These are phyloP conservation scores for Mormyrus proboscirostris DNA, from an alignment of 2,797 vertebrate genomes.

Conservation along the genomic window DNA sequence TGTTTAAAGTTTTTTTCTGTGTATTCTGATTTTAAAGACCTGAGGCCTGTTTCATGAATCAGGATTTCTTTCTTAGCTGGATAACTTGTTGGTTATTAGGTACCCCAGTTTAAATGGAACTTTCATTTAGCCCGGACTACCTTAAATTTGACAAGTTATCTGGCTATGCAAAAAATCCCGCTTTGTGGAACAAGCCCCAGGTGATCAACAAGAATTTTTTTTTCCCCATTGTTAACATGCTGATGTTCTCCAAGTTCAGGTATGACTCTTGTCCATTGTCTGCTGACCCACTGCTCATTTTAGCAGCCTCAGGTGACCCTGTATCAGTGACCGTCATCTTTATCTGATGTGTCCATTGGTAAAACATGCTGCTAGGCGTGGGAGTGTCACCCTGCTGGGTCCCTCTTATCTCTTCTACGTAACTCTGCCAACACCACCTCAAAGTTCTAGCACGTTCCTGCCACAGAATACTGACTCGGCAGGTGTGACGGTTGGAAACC, in stretches of 20 bases:
- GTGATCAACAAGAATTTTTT: neutral
- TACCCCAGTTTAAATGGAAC: neutral
- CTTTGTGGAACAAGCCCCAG: neutral
- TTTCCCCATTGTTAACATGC: neutral
- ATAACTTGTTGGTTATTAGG: neutral
- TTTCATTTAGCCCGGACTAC: neutral
- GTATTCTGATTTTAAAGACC: neutral
- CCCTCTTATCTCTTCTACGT: neutral
- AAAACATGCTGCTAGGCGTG: conserved; percentile 18
- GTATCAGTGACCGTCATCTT: neutral
- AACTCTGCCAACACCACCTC: conserved; percentile 18
- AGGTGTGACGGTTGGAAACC: neutral
- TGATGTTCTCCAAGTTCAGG: neutral
- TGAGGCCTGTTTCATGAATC: neutral
- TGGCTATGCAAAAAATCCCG: neutral
- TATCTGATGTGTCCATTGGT: conserved; percentile 35
- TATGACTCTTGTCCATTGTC: neutral
- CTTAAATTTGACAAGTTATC: neutral
- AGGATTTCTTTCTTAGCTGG: neutral
- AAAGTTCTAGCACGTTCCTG: conserved; percentile 1
- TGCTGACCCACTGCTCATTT: neutral
- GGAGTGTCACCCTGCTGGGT: neutral
- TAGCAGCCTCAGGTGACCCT: neutral
- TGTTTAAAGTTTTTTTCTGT: neutral
- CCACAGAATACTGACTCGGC: conserved; percentile 1